Conservation (phyloP, 2,113 vertebrate genomes). For the Dryoscopus gambensis region DNA sequence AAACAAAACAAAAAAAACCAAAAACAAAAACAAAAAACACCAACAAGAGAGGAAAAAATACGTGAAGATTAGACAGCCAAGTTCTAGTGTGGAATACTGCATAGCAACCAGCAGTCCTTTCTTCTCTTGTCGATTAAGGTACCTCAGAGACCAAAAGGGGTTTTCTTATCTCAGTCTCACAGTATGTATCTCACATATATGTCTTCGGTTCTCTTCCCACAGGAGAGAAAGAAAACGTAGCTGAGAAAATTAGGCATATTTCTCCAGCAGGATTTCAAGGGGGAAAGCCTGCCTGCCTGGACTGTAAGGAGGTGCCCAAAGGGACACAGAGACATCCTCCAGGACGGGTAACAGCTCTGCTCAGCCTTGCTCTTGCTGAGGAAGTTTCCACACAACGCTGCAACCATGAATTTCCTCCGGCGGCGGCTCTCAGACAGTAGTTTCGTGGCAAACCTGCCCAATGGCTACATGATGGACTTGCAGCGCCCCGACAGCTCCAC, state of each 20-base stretch:
- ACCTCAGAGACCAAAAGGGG: not conserved
- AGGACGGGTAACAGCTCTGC: not conserved
- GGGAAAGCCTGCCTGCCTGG: not conserved
- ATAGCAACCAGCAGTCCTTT: not conserved
- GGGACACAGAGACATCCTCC: fast-evolving
- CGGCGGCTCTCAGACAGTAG: constrained; percentile 95
- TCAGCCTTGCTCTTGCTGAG: not conserved
- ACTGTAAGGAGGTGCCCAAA: not conserved
- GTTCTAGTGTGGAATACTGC: not conserved
- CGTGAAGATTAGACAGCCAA: not conserved
- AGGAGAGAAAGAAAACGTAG: not conserved
- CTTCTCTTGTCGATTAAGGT: not conserved
- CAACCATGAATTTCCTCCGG: constrained; percentile 92
- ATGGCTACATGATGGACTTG: constrained; percentile 95
- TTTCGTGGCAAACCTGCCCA: constrained; percentile 94
- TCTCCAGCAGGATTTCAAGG: not conserved
- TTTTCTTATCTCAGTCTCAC: not conserved
- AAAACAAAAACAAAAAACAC: not conserved
- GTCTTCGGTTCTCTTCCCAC: not conserved
- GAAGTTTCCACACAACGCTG: not conserved
- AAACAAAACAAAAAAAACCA: not conserved
- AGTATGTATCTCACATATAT: not conserved
- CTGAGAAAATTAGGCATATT: not conserved
- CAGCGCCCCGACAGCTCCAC: constrained; percentile 84
- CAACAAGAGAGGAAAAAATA: not conserved